Percentiles rank a stretch among this genome's conserved stretches.
phyloP scores from a whole-genome alignment of 2,113 vertebrate genomes.

The Microcebus jonahi region DNA sequence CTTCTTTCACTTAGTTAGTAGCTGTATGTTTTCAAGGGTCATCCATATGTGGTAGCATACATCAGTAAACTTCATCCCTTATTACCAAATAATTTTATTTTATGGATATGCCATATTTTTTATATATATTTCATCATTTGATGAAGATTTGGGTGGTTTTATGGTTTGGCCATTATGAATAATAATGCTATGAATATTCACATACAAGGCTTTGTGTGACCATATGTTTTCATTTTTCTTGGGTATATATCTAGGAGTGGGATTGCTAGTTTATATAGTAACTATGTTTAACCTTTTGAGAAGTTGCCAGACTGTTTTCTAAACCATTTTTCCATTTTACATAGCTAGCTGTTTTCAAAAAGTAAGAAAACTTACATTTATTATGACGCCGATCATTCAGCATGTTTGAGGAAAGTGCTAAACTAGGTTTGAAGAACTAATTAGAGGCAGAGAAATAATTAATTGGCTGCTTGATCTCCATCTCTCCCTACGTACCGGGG shows the following conservation, averaged over 20 bases:
- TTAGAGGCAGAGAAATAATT: conserved; percentile 3
- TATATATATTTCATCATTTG: neutral
- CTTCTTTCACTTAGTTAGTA: neutral
- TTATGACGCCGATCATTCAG: neutral
- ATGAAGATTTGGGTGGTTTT: neutral
- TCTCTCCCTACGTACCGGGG: neutral
- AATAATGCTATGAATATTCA: neutral
- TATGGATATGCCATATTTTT: neutral
- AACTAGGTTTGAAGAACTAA: conserved; percentile 22
- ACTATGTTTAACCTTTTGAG: conserved; percentile 21
- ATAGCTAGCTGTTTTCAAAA: neutral
- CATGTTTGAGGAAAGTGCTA: conserved; percentile 28
- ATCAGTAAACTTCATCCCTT: neutral
- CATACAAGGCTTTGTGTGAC: neutral
- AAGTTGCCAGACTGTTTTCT: neutral
- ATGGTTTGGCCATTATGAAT: neutral
- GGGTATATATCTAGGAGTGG: neutral
- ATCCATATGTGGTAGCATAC: neutral
- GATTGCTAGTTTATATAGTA: conserved; percentile 19
- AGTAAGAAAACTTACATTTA: neutral
- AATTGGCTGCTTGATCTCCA: neutral
- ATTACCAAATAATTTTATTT: conserved; percentile 1
- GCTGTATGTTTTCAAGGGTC: neutral
- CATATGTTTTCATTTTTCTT: neutral
- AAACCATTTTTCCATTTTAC: conserved; percentile 21